These are phyloP conservation scores for Apostichopus leukothele DNA, from an alignment of 53 echinoderm and acorn worm species.

Conservation along the genomic window DNA sequence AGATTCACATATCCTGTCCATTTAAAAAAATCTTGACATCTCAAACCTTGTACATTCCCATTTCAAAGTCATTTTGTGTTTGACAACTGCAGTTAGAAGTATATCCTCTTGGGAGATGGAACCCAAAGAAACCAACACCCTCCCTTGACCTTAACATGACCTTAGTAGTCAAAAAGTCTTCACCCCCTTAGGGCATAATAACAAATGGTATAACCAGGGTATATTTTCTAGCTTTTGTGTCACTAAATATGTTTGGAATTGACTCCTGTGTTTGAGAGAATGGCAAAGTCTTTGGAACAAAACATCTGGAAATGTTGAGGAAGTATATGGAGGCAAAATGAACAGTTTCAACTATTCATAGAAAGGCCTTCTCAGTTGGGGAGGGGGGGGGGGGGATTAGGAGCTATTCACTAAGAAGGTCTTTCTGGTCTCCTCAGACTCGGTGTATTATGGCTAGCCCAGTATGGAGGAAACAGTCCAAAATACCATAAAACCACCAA, in stretches of 20 bases:
- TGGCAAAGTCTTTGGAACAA: not conserved
- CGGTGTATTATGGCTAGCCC: too few species aligned
- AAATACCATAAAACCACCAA: too few species aligned
- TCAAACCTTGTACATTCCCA: too few species aligned
- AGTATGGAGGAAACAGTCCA: too few species aligned
- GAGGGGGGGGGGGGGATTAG: not conserved
- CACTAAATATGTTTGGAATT: not conserved
- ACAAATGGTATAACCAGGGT: not conserved
- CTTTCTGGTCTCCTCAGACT: too few species aligned
- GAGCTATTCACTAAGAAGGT: too few species aligned
- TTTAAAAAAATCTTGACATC: too few species aligned
- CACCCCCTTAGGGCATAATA: not conserved
- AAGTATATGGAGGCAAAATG: not conserved
- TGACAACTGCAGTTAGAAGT: not conserved
- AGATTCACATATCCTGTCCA: too few species aligned
- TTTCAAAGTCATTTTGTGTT: too few species aligned
- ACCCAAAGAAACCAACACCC: not conserved
- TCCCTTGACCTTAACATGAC: not conserved
- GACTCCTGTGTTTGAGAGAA: not conserved
- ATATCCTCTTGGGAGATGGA: not conserved
- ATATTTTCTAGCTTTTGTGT: not conserved
- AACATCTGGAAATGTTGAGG: not conserved
- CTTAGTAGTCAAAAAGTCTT: not conserved
- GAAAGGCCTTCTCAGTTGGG: not conserved
- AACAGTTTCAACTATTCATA: not conserved